Evolutionary conservation across 2,888 invertebrate species (phyloP).

Genomic region (Fragum fragum): DNA sequence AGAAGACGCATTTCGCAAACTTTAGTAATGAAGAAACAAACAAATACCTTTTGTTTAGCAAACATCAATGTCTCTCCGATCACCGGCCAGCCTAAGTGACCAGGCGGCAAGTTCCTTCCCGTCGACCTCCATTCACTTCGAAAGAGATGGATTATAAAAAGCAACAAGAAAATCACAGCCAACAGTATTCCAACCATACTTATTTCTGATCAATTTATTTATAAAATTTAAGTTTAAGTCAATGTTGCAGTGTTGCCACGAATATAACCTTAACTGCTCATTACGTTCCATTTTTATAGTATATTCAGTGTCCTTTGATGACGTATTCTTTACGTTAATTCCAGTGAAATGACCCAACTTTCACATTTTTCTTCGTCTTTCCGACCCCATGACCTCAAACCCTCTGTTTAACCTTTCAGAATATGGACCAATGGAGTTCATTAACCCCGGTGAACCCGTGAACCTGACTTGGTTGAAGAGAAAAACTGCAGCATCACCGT

Average conservation of each 20-base stretch:
- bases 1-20: no score
- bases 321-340: conserved; percentile 24
- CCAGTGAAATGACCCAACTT: background rate
- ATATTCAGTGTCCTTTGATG: background rate
- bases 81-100: conserved; percentile 59
- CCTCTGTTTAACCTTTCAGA: conserved; percentile 6
- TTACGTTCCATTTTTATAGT: background rate
- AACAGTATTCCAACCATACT: conserved; percentile 3
- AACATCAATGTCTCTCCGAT: conserved; percentile 61
- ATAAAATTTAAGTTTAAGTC: background rate
- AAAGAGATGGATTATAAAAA: background rate
- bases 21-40: no score
- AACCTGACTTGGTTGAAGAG: background rate
- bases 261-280: background rate
- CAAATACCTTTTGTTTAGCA: conserved; percentile 56
- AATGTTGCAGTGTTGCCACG: background rate
- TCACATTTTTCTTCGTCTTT: background rate
- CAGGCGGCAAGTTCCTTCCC: conserved; percentile 51
- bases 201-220: background rate
- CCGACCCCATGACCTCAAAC: conserved; percentile 12
- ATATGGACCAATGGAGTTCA: conserved; percentile 10
- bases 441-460: conserved; percentile 8
- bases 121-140: background rate
- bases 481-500: conserved; percentile 3
- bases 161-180: background rate